Percentiles rank a stretch among this genome's conserved stretches.
phyloP scores from a whole-genome alignment of 2,797 vertebrate genomes.

The Fratercula arctica region DNA sequence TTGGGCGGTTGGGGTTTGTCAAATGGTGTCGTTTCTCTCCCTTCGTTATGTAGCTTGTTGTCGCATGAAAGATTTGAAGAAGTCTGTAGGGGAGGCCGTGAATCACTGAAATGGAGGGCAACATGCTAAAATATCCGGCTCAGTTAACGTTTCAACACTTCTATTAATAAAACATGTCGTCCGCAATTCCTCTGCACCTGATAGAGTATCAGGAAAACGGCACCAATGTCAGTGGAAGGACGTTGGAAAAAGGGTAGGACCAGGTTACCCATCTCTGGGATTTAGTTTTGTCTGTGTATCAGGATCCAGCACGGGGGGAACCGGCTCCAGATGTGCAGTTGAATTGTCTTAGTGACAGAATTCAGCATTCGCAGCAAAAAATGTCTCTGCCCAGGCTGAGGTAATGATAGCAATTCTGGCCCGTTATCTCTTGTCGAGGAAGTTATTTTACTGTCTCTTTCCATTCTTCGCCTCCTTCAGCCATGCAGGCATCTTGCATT shows the following conservation, averaged over 20 bases:
- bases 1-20: not conserved
- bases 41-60: not conserved
- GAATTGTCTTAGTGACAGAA: not conserved
- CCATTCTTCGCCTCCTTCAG: not conserved
- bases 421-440: not conserved
- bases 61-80: not conserved
- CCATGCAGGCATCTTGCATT: not conserved
- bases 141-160: not conserved
- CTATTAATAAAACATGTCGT: not conserved
- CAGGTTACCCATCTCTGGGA: not conserved
- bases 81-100: not conserved
- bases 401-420: not conserved
- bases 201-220: not conserved
- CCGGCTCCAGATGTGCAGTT: not conserved
- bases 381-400: not conserved
- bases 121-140: not conserved
- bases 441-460: not conserved
- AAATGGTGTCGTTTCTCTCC: not conserved
- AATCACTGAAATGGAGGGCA: not conserved
- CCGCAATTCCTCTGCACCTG: not conserved
- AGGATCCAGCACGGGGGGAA: not conserved
- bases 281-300: not conserved
- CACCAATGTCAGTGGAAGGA: not conserved
- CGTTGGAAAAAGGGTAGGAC: rapidly evolving
- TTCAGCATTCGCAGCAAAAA: not conserved